phyloP scores from a whole-genome alignment of 2,113 vertebrate species.

The Columba janthina region DNA sequence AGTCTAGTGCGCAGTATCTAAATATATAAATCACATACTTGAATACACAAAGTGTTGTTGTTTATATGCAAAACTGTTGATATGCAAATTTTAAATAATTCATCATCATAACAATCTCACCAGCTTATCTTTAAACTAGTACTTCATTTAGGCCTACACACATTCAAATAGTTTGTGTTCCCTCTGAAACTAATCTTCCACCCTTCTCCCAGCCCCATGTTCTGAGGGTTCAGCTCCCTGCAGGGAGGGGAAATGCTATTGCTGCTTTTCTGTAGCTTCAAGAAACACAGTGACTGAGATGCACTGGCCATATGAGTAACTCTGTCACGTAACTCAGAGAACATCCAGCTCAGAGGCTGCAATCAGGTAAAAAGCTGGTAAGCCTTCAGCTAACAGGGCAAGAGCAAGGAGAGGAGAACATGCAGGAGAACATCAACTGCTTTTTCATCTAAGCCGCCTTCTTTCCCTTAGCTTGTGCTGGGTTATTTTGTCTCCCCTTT shows the following conservation, averaged over 20 bases:
- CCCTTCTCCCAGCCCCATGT: neutral
- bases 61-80: neutral
- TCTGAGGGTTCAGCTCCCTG: neutral
- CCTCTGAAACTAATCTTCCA: neutral
- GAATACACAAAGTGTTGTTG: neutral
- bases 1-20: neutral
- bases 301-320: neutral
- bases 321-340: neutral
- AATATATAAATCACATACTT: neutral
- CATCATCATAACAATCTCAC: neutral
- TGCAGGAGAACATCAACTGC: neutral
- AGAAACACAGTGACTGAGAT: neutral
- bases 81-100: slow-evolving; percentile 7
- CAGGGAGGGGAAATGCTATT: neutral
- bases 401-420: neutral
- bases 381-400: neutral
- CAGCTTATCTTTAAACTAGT: neutral
- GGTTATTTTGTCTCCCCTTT: neutral
- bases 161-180: neutral
- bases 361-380: neutral
- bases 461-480: neutral
- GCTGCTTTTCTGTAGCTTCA: neutral
- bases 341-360: neutral
- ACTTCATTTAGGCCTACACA: neutral
- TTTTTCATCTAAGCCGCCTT: neutral